These are phyloP conservation scores for Sinotaia quadrata DNA, from an alignment of 2,888 invertebrate genomes.

Conservation along the genomic window DNA sequence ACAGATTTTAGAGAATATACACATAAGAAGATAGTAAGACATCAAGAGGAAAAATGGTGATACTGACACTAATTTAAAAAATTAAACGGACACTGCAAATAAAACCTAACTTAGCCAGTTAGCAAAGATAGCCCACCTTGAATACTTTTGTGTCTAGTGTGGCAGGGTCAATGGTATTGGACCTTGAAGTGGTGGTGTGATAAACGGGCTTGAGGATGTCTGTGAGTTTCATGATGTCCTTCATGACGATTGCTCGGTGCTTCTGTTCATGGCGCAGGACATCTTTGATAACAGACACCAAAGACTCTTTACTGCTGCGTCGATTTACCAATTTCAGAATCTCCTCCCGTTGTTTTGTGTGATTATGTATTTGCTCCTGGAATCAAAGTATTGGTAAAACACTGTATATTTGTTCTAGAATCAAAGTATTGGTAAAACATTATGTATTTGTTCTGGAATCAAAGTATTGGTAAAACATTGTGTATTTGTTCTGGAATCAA, in stretches of 20 bases:
- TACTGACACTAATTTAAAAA: too few species aligned
- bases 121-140: slow-evolving; percentile 10
- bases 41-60: too few species aligned
- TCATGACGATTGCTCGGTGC: slow-evolving; percentile 38
- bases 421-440: too few species aligned
- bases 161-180: neutral
- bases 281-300: slow-evolving; percentile 45
- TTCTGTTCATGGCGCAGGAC: slow-evolving; percentile 53
- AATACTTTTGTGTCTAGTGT: slow-evolving; percentile 24
- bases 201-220: slow-evolving; percentile 27
- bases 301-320: slow-evolving; percentile 34
- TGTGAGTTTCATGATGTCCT: slow-evolving; percentile 45
- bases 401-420: too few species aligned
- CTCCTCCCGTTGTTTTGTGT: slow-evolving; percentile 38
- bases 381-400: too few species aligned
- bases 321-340: slow-evolving; percentile 42
- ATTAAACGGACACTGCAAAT: too few species aligned
- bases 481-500: too few species aligned
- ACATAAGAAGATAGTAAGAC: too few species aligned
- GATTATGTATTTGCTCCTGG: slow-evolving; percentile 24
- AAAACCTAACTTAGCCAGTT: too few species aligned
- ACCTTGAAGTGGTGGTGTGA: slow-evolving; percentile 30
- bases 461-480: too few species aligned
- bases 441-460: too few species aligned
- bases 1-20: too few species aligned